A percentile compares a stretch with the other conserved stretches of the same genome.
Evolutionary conservation across 2,113 vertebrate genomes (phyloP).

Genomic region (Chitala chitala): DNA sequence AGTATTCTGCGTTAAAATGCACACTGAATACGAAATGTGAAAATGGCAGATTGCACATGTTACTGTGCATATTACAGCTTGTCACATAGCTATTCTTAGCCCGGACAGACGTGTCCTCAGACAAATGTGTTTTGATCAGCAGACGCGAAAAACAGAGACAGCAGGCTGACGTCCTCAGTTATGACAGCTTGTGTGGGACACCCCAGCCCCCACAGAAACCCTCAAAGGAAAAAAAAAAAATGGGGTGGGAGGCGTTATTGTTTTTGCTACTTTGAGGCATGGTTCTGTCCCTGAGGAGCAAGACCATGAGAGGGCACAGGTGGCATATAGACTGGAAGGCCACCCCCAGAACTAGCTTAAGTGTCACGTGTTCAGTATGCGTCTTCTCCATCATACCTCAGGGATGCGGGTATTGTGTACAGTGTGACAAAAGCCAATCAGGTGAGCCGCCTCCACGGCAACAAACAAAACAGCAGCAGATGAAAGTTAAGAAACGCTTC

Average conservation of each 20-base stretch:
- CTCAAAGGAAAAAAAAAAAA: no score
- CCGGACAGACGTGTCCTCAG: not conserved
- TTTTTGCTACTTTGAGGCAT: no score
- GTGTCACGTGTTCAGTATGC: conserved; percentile 40
- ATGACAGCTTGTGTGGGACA: not conserved
- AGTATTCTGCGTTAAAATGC: not conserved
- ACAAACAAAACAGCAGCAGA: conserved; percentile 15
- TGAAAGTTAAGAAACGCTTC: conserved; percentile 34
- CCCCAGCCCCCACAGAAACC: not conserved
- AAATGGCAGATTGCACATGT: conserved; percentile 15
- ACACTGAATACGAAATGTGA: conserved; percentile 2
- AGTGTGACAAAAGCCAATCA: conserved; percentile 55
- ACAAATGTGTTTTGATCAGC: conserved; percentile 9
- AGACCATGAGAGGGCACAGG: conserved; percentile 56
- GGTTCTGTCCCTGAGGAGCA: no score
- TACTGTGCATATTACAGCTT: no score
- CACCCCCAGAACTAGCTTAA: conserved; percentile 32
- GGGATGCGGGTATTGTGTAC: conserved; percentile 49
- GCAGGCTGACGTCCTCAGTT: not conserved
- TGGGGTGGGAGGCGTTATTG: no score
- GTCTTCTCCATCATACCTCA: conserved; percentile 46
- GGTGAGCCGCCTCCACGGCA: conserved; percentile 38
- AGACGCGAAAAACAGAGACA: not conserved
- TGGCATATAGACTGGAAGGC: conserved; percentile 39
- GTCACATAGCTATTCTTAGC: not conserved